These are phyloP conservation scores for Salarias fasciatus DNA, from an alignment of 2,797 vertebrate genomes.

Conservation along the genomic window DNA sequence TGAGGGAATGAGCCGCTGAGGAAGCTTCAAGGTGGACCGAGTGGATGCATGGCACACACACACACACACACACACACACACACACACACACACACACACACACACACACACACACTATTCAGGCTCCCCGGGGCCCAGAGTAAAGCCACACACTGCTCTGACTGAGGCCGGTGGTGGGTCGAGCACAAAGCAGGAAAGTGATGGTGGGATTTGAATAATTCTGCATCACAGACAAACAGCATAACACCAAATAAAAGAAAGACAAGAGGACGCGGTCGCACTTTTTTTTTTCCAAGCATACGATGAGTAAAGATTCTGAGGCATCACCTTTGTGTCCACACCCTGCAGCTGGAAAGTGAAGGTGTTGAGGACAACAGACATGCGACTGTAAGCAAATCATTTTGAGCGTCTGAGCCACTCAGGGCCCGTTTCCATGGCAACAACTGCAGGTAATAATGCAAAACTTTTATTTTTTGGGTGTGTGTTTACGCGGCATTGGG, in stretches of 20 bases:
- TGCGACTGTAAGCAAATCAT: no score
- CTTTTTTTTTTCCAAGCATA: no score
- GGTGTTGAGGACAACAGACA: no score
- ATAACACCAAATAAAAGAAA: slow-evolving; percentile 45
- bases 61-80: slow-evolving; percentile 17
- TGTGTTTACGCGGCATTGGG: no score
- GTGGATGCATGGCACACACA: slow-evolving; percentile 36
- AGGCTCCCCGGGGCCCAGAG: slow-evolving; percentile 62
- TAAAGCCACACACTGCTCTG: slow-evolving; percentile 62
- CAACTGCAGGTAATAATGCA: no score
- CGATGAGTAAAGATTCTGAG: slow-evolving; percentile 6
- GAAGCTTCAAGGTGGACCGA: slow-evolving; percentile 71
- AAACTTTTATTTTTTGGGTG: no score
- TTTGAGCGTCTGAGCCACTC: no score
- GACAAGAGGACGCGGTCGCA: no score
- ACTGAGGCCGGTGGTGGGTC: slow-evolving; percentile 57
- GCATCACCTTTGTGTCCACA: not conserved
- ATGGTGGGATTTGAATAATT: slow-evolving; percentile 81
- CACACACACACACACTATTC: slow-evolving; percentile 5
- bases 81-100: not conserved
- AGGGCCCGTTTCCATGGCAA: no score
- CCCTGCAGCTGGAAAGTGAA: no score
- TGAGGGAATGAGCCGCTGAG: slow-evolving; percentile 54
- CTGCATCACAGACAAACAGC: slow-evolving; percentile 71
- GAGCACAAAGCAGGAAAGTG: slow-evolving; percentile 51